Conservation (phyloP, 2,113 vertebrate genomes). For the Tragelaphus strepsiceros region DNA sequence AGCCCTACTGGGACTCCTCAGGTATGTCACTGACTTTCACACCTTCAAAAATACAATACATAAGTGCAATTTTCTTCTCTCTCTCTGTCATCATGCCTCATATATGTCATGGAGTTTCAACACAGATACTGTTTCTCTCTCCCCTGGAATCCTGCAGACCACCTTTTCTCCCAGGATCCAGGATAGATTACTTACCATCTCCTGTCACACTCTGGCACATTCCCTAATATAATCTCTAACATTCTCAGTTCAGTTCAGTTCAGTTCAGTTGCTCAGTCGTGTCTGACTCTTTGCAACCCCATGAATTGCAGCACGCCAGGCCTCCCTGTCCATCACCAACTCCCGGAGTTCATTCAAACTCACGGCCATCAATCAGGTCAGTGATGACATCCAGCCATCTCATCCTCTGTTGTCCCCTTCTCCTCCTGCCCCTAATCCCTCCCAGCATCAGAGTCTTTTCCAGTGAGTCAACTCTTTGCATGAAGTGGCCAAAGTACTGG, state of each 20-base stretch:
- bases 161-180: not conserved
- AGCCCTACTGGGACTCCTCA: not conserved
- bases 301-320: too few species aligned
- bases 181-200: not conserved
- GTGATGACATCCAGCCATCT: too few species aligned
- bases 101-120: not conserved
- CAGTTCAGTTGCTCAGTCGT: too few species aligned
- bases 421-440: too few species aligned
- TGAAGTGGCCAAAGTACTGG: too few species aligned
- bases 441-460: too few species aligned
- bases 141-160: not conserved
- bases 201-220: not conserved
- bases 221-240: not conserved
- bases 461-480: too few species aligned
- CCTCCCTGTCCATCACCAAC: too few species aligned
- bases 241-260: not conserved
- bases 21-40: not conserved
- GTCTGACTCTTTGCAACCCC: fast-evolving
- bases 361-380: too few species aligned
- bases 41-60: not conserved
- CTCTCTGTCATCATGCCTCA: not conserved
- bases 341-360: too few species aligned
- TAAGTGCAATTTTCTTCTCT: not conserved
- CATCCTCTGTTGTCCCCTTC: too few species aligned
- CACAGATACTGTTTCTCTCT: not conserved